phyloP scores from a whole-genome alignment of 1,140 invertebrate species.

The Cyrtorhinus lividipennis region DNA sequence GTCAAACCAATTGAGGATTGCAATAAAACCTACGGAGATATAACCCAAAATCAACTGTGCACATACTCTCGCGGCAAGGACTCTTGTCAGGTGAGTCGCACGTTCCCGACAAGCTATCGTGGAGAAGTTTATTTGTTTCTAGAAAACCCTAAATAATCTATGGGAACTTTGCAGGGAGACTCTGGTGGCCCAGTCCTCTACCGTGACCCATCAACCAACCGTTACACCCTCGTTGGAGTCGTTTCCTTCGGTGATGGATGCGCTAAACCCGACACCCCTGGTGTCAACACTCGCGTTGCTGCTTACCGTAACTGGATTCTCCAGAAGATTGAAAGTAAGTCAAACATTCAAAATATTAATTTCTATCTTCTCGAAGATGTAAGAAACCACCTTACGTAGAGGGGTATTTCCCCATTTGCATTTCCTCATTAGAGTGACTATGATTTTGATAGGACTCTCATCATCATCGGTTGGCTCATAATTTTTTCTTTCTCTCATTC shows the following conservation, averaged over 20 bases:
- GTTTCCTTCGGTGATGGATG: not conserved
- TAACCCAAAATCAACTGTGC: constrained; percentile 41
- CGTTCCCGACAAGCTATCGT: too few species aligned
- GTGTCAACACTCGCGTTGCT: not conserved
- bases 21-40: not conserved
- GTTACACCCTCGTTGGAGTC: not conserved
- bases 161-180: constrained; percentile 5
- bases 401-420: too few species aligned
- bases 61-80: constrained; percentile 44
- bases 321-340: not conserved
- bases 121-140: too few species aligned
- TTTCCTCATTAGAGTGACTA: too few species aligned
- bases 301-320: not conserved
- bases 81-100: constrained; percentile 40
- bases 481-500: too few species aligned
- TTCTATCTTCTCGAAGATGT: too few species aligned
- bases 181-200: not conserved
- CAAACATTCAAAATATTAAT: too few species aligned
- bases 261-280: not conserved
- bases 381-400: too few species aligned
- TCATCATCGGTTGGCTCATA: too few species aligned
- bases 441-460: too few species aligned
- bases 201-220: not conserved
- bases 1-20: not conserved
- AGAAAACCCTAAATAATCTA: too few species aligned